Evolutionary conservation across 2,888 invertebrate species (phyloP).

Genomic region (Ormia ochracea): DNA sequence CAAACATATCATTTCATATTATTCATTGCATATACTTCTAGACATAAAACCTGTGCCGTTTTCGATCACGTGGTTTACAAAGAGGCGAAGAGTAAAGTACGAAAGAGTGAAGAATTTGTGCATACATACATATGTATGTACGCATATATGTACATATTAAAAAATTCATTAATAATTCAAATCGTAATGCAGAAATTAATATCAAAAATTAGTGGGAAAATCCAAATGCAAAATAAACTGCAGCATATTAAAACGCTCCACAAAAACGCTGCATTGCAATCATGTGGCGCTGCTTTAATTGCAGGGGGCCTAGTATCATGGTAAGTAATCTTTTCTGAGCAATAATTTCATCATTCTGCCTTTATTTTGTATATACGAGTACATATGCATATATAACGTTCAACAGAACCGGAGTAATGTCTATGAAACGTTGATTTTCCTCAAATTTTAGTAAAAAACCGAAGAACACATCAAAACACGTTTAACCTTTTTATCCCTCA

Average conservation of each 20-base stretch:
- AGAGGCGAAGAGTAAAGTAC: conserved; percentile 34
- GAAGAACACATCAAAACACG: too few species aligned
- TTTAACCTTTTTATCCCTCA: too few species aligned
- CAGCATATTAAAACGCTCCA: conserved; percentile 57
- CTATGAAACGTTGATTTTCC: too few species aligned
- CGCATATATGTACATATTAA: too few species aligned
- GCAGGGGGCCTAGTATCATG: conserved; percentile 68
- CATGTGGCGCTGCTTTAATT: conserved; percentile 64
- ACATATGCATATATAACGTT: too few species aligned
- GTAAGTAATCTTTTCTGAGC: conserved; percentile 64
- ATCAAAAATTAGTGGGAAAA: conserved; percentile 35
- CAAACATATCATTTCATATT: neutral
- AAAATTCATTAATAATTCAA: too few species aligned
- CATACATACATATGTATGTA: too few species aligned
- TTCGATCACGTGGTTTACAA: conserved; percentile 10
- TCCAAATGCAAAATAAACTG: conserved; percentile 34
- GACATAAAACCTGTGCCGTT: conserved; percentile 30
- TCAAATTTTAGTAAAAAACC: too few species aligned
- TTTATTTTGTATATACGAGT: too few species aligned
- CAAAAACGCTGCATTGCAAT: conserved; percentile 65
- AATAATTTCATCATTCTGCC: neutral
- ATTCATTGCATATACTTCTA: conserved; percentile 34
- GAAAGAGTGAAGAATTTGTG: too few species aligned
- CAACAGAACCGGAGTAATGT: too few species aligned
- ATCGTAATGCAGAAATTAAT: conserved; percentile 49